Evolutionary conservation across 1,140 invertebrate species (phyloP), one percentile per base, ranked within the genome.

Genomic region (Tetramorium parvispinum): DNA sequence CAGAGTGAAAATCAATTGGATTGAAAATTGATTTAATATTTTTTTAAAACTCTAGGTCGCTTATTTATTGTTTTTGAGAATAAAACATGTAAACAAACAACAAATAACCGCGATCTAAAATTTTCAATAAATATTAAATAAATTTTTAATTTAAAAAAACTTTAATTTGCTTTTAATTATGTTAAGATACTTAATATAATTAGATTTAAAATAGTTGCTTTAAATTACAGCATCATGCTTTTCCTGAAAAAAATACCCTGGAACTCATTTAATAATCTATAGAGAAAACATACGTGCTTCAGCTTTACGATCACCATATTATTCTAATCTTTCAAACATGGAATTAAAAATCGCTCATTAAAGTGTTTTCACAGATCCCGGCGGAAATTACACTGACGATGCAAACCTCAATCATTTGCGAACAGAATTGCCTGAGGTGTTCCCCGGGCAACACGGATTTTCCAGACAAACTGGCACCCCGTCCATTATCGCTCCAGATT

Each of bases 401-500:
- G 79, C 49, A 51, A n/a, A 46, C 40, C 51, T 46, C 32, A 53
- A 68, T 27, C 24, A 71, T 82, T 73, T 73, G 53, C 40, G 24
- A 59, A 46, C 40, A 24, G 27, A 43, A 83, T 73, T 32, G 53
- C 24, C 53, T 8, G 11, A 55, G 70, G 27, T 70, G 46, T 16
- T 68, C 0, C 24, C 13, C n/a, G 61, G 43, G 32, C n/a, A n/a
- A 65, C 63, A 51, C 70, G 59, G 40, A 83, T 83, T 75, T 83
- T 83, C 68, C 66, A 59, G 68, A 82, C 46, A 59, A 82, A 59
- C 66, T 70, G 51, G 40, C 65, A 43, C 21, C 21, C 10, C 21
- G 79, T 46, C 24, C 32, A 73, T 61, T 61, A 83, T 83, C 55
- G 40, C 6, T 78, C 57, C 57, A 78, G 78, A 81, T 70, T 55